Percentiles rank a stretch among this genome's conserved stretches.
Evolutionary conservation across 2,888 invertebrate species (phyloP).

Genomic region (Lasioglossum calceatum): DNA sequence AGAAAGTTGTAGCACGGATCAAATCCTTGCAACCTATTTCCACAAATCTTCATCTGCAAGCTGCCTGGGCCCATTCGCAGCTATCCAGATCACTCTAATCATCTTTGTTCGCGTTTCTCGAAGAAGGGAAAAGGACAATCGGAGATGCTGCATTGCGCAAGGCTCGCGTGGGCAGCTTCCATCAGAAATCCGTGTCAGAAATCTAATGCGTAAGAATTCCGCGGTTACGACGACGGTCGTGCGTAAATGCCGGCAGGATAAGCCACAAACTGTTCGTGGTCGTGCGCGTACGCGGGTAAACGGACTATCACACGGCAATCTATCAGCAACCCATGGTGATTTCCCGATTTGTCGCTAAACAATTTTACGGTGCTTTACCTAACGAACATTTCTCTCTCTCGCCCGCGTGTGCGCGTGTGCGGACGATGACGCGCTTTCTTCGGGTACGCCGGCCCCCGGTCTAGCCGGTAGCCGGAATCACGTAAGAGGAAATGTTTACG

Average conservation of each 20-base stretch:
- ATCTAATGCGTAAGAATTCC: neutral
- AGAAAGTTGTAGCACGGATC: no score
- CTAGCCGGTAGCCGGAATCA: neutral
- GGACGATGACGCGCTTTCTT: neutral
- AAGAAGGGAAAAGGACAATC: neutral
- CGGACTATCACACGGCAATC: neutral
- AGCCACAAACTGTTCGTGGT: conserved; percentile 24
- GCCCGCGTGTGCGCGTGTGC: neutral
- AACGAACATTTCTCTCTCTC: neutral
- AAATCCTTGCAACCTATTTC: neutral
- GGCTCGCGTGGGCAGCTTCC: neutral
- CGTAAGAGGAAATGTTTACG: conserved; percentile 39
- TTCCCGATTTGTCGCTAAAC: neutral
- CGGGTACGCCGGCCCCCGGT: neutral
- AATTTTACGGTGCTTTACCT: neutral
- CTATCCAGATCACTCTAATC: neutral
- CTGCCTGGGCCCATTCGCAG: neutral
- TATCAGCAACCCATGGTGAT: neutral
- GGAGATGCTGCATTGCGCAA: neutral
- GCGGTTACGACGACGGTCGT: conserved; percentile 19
- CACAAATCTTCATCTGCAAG: neutral
- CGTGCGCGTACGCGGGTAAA: neutral
- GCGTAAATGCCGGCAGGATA: conserved; percentile 53
- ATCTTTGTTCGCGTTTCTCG: neutral
- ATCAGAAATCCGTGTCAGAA: neutral